phyloP scores from a whole-genome alignment of 2,888 invertebrate species.

The Xylophagus ater region DNA sequence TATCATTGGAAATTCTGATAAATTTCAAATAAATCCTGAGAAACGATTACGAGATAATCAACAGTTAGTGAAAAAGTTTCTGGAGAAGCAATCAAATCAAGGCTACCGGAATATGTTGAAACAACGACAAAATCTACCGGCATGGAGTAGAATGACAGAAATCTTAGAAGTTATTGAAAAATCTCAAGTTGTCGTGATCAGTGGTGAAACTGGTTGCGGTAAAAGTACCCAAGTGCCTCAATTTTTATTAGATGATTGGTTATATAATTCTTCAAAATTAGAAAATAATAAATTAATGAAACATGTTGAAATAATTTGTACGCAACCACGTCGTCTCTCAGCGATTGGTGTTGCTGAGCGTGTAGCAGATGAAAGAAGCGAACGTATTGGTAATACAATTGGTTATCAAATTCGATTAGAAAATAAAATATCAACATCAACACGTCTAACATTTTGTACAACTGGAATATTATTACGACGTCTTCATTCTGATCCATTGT shows the following conservation, averaged over 20 bases:
- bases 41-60: constrained; percentile 50
- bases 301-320: constrained; percentile 79
- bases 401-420: constrained; percentile 68
- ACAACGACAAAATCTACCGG: constrained; percentile 54
- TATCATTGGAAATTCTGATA: constrained; percentile 44
- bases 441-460: constrained; percentile 84
- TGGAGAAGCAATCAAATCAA: constrained; percentile 47
- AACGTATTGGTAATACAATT: constrained; percentile 43
- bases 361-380: constrained; percentile 76
- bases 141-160: constrained; percentile 57
- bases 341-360: constrained; percentile 87
- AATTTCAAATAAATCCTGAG: constrained; percentile 42
- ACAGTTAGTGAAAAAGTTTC: constrained; percentile 49
- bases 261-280: constrained; percentile 42
- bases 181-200: constrained; percentile 58
- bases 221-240: constrained; percentile 89
- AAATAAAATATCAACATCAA: constrained; percentile 62
- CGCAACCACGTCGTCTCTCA: constrained; percentile 83
- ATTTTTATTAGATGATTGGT: constrained; percentile 80
- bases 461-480: constrained; percentile 81
- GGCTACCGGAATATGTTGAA: constrained; percentile 57
- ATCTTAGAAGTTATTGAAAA: constrained; percentile 54
- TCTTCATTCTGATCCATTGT: constrained; percentile 63
- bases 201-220: constrained; percentile 77
- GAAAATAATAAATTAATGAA: constrained; percentile 41